Percentiles rank a stretch among this genome's conserved stretches.
Conservation (phyloP, 2,797 vertebrate genomes). For the Holocentrus rufus region DNA sequence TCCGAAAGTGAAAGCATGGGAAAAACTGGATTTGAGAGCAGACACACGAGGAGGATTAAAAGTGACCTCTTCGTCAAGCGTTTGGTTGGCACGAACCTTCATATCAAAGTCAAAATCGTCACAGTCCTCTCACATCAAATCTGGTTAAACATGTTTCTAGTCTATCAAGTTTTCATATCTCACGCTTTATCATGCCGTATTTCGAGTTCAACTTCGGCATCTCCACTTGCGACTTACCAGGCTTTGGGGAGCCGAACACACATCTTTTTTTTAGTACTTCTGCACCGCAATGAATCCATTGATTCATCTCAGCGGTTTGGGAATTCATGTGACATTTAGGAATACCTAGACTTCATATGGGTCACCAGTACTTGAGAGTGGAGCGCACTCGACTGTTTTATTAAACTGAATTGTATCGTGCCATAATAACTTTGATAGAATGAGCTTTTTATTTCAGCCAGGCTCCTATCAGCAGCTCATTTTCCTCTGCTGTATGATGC, state of each 20-base stretch:
- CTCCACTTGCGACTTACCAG: not conserved
- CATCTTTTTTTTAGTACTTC: not conserved
- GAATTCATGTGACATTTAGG: constrained; percentile 68
- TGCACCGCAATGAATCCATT: constrained; percentile 13
- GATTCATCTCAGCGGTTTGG: constrained; percentile 34
- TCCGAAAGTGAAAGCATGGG: constrained; percentile 41
- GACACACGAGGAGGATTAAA: constrained; percentile 64
- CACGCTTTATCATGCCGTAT: constrained; percentile 37
- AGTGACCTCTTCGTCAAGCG: constrained; percentile 48
- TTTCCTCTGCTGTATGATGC: constrained; percentile 61
- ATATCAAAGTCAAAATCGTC: constrained; percentile 67
- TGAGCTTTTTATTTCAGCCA: constrained; percentile 54
- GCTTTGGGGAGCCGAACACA: constrained; percentile 27
- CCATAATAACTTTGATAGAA: constrained; percentile 66
- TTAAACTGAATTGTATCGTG: constrained; percentile 63
- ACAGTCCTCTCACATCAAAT: constrained; percentile 49
- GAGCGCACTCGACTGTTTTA: constrained; percentile 59
- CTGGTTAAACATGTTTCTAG: constrained; percentile 52
- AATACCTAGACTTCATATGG: constrained; percentile 52
- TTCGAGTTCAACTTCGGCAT: constrained; percentile 39
- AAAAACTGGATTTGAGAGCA: constrained; percentile 43
- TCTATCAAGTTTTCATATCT: constrained; percentile 56
- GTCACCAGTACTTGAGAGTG: constrained; percentile 53
- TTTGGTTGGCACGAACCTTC: constrained; percentile 58
- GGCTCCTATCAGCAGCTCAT: constrained; percentile 65